Evolutionary conservation across 2,113 vertebrate genomes (phyloP).

Genomic region (Podiceps cristatus): DNA sequence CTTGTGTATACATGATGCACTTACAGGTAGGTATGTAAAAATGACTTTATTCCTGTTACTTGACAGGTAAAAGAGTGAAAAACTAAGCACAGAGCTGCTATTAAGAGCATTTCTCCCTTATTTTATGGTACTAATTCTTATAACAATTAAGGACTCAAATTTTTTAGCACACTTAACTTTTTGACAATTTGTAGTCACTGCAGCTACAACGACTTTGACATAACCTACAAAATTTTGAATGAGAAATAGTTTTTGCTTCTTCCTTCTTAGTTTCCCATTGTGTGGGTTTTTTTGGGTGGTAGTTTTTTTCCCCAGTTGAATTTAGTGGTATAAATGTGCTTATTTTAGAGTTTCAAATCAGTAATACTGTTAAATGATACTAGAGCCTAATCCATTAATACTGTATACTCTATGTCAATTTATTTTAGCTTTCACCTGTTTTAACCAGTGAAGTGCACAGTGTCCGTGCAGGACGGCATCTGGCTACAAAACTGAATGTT

Average conservation of each 20-base stretch:
- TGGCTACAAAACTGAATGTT: constrained; percentile 94
- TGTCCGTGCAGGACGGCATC: constrained; percentile 92
- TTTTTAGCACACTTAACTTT: background rate
- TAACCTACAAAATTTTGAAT: background rate
- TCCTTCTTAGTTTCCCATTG: background rate
- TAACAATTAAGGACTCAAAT: background rate
- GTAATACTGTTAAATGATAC: background rate
- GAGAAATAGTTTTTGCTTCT: background rate
- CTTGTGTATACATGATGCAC: background rate
- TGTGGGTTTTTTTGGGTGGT: background rate
- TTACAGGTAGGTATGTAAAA: background rate
- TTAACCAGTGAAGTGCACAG: constrained; percentile 95
- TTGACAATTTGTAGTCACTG: background rate
- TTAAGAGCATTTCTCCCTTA: background rate
- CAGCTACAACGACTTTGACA: background rate
- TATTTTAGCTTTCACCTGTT: constrained; percentile 82
- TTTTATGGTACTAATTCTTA: background rate
- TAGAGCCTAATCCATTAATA: background rate
- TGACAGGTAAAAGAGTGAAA: background rate
- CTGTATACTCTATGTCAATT: background rate
- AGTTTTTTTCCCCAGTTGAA: background rate
- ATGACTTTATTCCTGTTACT: background rate
- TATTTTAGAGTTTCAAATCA: background rate
- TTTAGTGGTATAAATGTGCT: background rate
- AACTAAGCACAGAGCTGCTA: background rate